Conservation (phyloP, 2,888 invertebrate genomes). For the Oscheius myriophilus region DNA sequence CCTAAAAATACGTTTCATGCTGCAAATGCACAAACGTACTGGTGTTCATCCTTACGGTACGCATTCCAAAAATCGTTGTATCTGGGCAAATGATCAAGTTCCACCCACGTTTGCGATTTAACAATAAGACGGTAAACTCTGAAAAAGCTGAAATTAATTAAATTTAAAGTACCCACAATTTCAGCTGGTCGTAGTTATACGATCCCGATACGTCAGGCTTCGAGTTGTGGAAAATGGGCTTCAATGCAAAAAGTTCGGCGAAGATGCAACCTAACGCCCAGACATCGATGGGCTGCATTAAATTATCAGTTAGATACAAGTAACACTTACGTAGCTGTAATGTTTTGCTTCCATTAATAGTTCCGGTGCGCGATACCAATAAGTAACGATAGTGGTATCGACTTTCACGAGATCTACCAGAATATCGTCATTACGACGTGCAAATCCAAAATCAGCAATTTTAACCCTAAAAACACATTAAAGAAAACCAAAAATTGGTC, state of each 20-base stretch:
- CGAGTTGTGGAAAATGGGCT: conserved; percentile 98
- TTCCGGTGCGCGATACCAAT: conserved; percentile 97
- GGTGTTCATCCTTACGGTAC: no score
- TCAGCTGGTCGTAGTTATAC: conserved; percentile 92
- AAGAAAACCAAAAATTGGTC: not conserved
- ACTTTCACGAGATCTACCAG: no score
- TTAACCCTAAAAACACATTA: conserved; percentile 56
- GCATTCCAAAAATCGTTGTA: no score
- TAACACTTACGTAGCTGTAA: not conserved
- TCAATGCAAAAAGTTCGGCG: conserved; percentile 96
- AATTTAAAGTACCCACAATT: conserved; percentile 22
- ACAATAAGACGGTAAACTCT: no score
- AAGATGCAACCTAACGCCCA: conserved; percentile 83
- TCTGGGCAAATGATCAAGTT: no score
- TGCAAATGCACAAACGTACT: no score
- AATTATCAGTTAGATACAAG: not conserved
- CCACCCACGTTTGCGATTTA: no score
- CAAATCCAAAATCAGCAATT: conserved; percentile 88
- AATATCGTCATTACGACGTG: conserved; percentile 99
- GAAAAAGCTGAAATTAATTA: no score
- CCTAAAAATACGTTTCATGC: no score
- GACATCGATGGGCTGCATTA: conserved; percentile 67
- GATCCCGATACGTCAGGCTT: conserved; percentile 98
- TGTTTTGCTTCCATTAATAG: conserved; percentile 72
- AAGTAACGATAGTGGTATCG: no score